A percentile compares a stretch with the other conserved stretches of the same genome.
Conservation (phyloP, 1,140 invertebrate species). For the Stegodyphus mimosarum region DNA sequence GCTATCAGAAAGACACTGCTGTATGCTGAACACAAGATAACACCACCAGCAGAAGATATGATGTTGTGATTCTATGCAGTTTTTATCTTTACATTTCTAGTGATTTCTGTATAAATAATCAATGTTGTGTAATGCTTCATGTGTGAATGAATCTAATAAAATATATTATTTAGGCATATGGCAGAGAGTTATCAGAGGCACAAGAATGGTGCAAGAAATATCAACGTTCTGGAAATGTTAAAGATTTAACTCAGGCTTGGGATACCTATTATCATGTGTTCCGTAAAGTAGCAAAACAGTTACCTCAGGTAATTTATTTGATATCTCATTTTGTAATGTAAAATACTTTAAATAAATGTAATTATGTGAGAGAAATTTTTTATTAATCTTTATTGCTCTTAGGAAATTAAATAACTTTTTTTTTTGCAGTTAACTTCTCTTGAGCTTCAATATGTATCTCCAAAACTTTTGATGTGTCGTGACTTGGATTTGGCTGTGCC, state of each 20-base stretch:
- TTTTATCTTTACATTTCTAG: no score
- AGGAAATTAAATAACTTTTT: neutral
- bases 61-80: no score
- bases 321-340: neutral
- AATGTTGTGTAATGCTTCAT: no score
- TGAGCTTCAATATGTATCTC: slow-evolving; percentile 96
- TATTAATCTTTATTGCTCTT: no score
- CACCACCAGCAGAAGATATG: no score
- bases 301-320: slow-evolving; percentile 77
- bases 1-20: no score
- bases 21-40: no score
- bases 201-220: slow-evolving; percentile 88
- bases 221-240: slow-evolving; percentile 79
- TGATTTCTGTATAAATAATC: no score
- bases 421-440: slow-evolving; percentile 69
- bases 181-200: slow-evolving; percentile 91
- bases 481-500: slow-evolving; percentile 94
- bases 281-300: slow-evolving; percentile 90
- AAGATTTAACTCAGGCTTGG: slow-evolving; percentile 97
- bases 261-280: slow-evolving; percentile 99
- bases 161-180: slow-evolving; percentile 77
- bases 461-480: slow-evolving; percentile 86
- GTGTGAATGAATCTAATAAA: no score
- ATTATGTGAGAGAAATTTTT: no score
- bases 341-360: no score